These are phyloP conservation scores for Aplocera efformata DNA, from an alignment of 2,888 invertebrate genomes.

Conservation along the genomic window DNA sequence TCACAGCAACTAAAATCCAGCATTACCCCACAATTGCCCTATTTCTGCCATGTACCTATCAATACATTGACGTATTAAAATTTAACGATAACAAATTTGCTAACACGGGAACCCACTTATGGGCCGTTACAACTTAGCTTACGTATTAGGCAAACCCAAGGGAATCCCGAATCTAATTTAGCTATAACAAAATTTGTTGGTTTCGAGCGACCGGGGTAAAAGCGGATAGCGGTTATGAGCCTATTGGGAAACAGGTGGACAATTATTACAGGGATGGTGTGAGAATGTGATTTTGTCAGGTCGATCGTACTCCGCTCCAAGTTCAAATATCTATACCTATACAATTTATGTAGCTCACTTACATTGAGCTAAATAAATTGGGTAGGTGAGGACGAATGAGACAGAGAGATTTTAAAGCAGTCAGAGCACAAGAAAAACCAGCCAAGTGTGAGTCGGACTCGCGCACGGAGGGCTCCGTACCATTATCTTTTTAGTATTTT, in stretches of 20 bases:
- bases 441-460: too few species aligned
- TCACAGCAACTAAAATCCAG: slow-evolving; percentile 6
- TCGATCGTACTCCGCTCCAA: too few species aligned
- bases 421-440: too few species aligned
- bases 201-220: slow-evolving; percentile 17
- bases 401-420: too few species aligned
- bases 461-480: too few species aligned
- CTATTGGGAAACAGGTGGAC: slow-evolving; percentile 36
- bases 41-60: not conserved
- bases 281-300: slow-evolving; percentile 9
- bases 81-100: slow-evolving; percentile 32
- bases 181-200: slow-evolving; percentile 57
- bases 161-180: slow-evolving; percentile 57
- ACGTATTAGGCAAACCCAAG: slow-evolving; percentile 36
- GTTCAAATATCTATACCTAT: too few species aligned
- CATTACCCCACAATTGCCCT: not conserved
- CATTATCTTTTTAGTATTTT: too few species aligned
- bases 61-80: slow-evolving; percentile 23
- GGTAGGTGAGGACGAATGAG: too few species aligned
- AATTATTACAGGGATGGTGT: slow-evolving; percentile 28
- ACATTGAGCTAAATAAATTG: too few species aligned
- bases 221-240: slow-evolving; percentile 21
- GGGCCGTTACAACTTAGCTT: slow-evolving; percentile 38
- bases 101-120: slow-evolving; percentile 35
- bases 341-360: too few species aligned